These are phyloP conservation scores for Drosophila suboccidentalis DNA, from an alignment of 2,888 invertebrate genomes.

Conservation along the genomic window DNA sequence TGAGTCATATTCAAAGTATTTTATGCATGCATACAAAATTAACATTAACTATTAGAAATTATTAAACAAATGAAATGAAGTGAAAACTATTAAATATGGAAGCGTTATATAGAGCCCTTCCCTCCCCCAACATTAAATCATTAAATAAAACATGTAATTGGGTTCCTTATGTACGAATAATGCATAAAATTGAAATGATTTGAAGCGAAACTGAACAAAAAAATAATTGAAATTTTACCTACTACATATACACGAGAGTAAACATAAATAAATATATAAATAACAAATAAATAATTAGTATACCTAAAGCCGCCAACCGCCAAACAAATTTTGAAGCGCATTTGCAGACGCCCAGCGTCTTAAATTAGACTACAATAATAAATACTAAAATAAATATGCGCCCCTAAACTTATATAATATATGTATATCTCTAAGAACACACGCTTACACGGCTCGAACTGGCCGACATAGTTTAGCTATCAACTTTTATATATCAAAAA, in stretches of 20 bases:
- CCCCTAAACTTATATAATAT: constrained; percentile 36
- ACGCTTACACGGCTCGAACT: constrained; percentile 67
- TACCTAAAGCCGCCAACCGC: constrained; percentile 69
- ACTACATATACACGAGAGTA: constrained; percentile 41
- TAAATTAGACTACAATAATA: constrained; percentile 60
- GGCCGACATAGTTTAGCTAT: constrained; percentile 65
- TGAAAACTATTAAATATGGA: constrained; percentile 26
- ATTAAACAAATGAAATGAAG: constrained; percentile 39
- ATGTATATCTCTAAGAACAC: constrained; percentile 51
- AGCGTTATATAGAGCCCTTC: constrained; percentile 11
- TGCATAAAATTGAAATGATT: constrained; percentile 46
- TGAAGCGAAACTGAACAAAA: constrained; percentile 57
- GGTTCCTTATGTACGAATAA: constrained; percentile 75
- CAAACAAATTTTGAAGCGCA: constrained; percentile 78
- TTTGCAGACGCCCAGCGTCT: constrained; percentile 77
- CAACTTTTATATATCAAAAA: constrained; percentile 68
- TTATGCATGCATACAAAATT: constrained; percentile 64
- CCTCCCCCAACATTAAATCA: constrained; percentile 2
- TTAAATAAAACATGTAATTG: constrained; percentile 56
- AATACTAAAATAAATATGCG: constrained; percentile 46
- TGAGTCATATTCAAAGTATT: constrained; percentile 68
- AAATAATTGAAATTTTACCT: constrained; percentile 60
- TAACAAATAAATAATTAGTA: constrained; percentile 39
- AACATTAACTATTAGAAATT: constrained; percentile 51
- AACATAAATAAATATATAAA: constrained; percentile 36